These are phyloP conservation scores for Puffinus mauretanicus DNA, from an alignment of 2,113 vertebrate species.

Conservation along the genomic window DNA sequence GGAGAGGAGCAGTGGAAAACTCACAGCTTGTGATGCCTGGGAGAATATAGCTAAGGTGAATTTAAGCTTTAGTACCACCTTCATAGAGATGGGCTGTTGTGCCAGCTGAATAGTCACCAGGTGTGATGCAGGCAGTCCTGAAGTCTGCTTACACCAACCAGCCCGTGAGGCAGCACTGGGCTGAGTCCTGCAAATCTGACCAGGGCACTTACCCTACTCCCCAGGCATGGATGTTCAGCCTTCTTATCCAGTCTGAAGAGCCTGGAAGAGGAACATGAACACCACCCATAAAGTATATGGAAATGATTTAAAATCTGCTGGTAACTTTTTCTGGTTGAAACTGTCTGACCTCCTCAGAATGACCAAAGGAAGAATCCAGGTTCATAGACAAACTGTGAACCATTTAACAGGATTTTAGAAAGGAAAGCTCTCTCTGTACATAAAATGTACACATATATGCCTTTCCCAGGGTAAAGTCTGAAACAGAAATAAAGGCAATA, in stretches of 20 bases:
- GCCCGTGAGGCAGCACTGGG: not conserved
- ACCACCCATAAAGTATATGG: not conserved
- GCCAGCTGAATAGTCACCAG: not conserved
- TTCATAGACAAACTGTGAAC: not conserved
- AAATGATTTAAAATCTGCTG: not conserved
- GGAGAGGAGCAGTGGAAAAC: not conserved
- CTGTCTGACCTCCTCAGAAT: not conserved
- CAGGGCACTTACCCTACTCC: too few species aligned
- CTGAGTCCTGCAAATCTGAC: not conserved
- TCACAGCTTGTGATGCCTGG: not conserved
- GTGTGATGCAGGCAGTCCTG: not conserved
- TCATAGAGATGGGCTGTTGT: not conserved
- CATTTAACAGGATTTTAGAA: not conserved
- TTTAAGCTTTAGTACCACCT: not conserved
- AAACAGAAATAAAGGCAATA: not conserved
- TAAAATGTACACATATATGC: not conserved
- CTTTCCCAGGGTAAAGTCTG: not conserved
- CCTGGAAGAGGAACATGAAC: not conserved
- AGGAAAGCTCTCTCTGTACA: not conserved
- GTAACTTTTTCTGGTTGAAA: not conserved
- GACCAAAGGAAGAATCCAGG: not conserved
- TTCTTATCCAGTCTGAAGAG: not conserved
- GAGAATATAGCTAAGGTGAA: not conserved
- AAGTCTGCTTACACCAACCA: not conserved
- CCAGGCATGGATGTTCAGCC: not conserved